Base-by-base conservation (phyloP, 2,113 vertebrate genomes). In the Daphoenositta chrysoptera region DNA sequence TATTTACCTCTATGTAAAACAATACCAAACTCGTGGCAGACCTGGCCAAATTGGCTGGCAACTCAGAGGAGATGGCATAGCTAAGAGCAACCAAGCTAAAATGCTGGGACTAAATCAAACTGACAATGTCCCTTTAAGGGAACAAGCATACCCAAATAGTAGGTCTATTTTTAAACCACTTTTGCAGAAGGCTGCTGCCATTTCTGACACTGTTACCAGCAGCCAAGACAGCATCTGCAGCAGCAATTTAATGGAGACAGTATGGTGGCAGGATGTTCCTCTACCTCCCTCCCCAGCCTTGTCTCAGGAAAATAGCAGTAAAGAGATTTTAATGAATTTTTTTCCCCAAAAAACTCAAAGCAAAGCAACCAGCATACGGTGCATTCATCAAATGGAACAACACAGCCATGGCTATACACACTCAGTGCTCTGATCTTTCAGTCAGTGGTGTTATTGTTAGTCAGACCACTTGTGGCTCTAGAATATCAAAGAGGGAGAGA, bases 81-180 rank as follows among this genome's bases (percentile, higher is more conserved):
- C 78, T 90, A 70, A 93, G 70, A 85, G 87, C 68, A 94, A 93
- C n/a, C 54, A 66, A 66, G n/a, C 35, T 66, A 76, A 89, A 90
- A 90, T 14, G 19, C 19, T 87, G 61, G 33, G 82, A 91, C 63
- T 72, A 72, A 95, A 70, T 92, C 84, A 85, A 96, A 87, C n/a
- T 87, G 93, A 95, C 95, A 93, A 13, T 27, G 83, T 89, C 89
- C 81, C 89, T 93, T 95, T 87, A 93, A 94, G 83, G 77, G 70
- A 89, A 87, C 66, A 87, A 95, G 68, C 71, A 83, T 54, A 90
- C 70, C 85, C 87, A 91, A 89, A 93, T 30, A 63, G 68, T 30
- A 63, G 68, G 63, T 73, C 90, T 96, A 94, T 96, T 94, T 96
- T 95, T 95, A 95, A 93, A 96, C 35, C 47, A 51, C 85, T 93